Evolutionary conservation across 2,797 vertebrate genomes (phyloP).

Genomic region (Toxotes lorentzi): DNA sequence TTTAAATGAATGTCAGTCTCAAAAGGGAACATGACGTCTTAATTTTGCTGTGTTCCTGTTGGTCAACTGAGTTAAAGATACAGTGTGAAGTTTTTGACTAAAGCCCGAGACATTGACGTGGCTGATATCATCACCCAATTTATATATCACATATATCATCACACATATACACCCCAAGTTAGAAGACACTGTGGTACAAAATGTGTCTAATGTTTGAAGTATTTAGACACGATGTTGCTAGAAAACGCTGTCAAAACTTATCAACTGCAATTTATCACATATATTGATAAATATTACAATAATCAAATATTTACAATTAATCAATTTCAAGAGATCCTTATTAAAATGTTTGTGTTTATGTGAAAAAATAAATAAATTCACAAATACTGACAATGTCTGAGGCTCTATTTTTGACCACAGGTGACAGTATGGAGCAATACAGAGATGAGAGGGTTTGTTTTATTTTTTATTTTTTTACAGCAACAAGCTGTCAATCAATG

Average conservation of each 20-base stretch:
- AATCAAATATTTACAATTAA: too few species aligned
- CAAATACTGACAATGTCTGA: too few species aligned
- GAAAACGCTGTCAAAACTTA: background rate
- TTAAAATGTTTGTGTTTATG: too few species aligned
- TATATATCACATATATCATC: too few species aligned
- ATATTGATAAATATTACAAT: too few species aligned
- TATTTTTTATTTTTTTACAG: too few species aligned
- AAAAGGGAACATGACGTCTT: background rate
- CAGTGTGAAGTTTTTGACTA: background rate
- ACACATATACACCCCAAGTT: background rate
- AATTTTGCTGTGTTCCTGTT: background rate
- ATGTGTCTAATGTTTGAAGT: background rate
- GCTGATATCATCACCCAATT: background rate
- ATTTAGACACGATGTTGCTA: background rate
- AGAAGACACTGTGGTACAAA: background rate
- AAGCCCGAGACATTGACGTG: background rate
- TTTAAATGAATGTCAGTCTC: constrained; percentile 5
- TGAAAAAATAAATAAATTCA: too few species aligned
- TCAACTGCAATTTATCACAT: background rate
- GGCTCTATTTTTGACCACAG: too few species aligned
- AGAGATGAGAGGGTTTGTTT: too few species aligned
- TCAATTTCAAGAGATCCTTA: too few species aligned
- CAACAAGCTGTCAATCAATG: background rate
- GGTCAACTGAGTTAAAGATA: constrained; percentile 1
- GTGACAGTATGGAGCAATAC: too few species aligned